Evolutionary conservation across 2,113 vertebrate species (phyloP).

Genomic region (Myiozetetes cayanensis): DNA sequence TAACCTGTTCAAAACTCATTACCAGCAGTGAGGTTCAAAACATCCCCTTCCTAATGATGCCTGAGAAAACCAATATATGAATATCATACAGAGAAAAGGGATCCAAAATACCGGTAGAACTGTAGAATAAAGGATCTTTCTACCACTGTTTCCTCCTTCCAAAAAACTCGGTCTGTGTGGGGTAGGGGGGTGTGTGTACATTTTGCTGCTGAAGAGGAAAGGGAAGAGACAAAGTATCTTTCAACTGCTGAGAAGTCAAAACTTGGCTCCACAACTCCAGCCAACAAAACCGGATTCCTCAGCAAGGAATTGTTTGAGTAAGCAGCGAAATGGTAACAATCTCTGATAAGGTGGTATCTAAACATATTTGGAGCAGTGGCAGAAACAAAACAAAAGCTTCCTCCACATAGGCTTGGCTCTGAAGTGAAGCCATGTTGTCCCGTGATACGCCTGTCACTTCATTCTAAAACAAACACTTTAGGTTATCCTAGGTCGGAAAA

Average conservation of each 20-base stretch:
- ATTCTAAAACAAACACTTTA: neutral
- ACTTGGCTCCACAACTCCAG: neutral
- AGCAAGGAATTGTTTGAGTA: neutral
- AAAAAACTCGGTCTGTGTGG: neutral
- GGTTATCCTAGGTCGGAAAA: neutral
- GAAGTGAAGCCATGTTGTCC: neutral
- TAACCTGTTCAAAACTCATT: neutral
- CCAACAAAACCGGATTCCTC: neutral
- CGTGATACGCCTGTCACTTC: neutral
- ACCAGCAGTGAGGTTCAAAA: neutral
- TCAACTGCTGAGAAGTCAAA: neutral
- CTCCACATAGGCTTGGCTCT: neutral
- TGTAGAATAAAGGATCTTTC: neutral
- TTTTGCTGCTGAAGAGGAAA: neutral
- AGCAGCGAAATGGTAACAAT: neutral
- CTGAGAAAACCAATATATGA: neutral
- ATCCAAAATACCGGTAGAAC: neutral
- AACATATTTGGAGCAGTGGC: neutral
- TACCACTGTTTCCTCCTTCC: neutral
- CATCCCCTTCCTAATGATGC: neutral
- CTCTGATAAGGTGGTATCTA: neutral
- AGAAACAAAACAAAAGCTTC: slow-evolving; percentile 14
- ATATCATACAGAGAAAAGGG: neutral
- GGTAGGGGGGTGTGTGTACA: fast-evolving
- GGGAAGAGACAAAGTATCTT: neutral